phyloP scores from a whole-genome alignment of 2,888 invertebrate genomes.

The Strigamia crassipes region DNA sequence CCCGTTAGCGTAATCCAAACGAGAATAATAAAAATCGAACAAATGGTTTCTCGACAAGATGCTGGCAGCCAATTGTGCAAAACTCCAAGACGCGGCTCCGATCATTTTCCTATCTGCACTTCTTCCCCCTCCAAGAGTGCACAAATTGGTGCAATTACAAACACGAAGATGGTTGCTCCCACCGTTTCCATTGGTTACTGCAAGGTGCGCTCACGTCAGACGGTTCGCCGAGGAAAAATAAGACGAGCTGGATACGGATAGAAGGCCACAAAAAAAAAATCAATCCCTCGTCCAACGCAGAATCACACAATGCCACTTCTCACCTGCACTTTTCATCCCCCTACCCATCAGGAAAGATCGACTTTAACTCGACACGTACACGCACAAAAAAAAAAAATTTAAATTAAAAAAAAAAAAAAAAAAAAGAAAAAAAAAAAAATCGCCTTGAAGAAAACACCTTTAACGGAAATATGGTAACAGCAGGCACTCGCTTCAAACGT shows the following conservation, averaged over 20 bases:
- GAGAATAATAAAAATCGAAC: not conserved
- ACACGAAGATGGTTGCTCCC: not conserved
- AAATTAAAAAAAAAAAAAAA: not conserved
- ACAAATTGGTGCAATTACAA: slow-evolving; percentile 26
- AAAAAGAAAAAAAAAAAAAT: not conserved
- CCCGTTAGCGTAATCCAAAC: not conserved
- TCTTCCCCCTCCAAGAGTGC: slow-evolving; percentile 5
- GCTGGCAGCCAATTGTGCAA: slow-evolving; percentile 30
- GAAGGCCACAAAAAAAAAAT: not conserved
- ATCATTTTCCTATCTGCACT: slow-evolving; percentile 24
- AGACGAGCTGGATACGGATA: not conserved
- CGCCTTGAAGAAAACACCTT: slow-evolving; percentile 6
- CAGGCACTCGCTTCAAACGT: not conserved
- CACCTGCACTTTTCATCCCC: not conserved
- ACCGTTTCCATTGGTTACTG: slow-evolving; percentile 3
- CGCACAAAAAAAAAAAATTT: too few species aligned
- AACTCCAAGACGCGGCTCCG: not conserved
- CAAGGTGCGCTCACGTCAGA: not conserved
- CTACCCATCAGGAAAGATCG: not conserved
- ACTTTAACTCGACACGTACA: too few species aligned
- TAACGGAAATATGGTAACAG: slow-evolving; percentile 14
- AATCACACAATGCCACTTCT: slow-evolving; percentile 2
- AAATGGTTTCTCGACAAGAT: slow-evolving; percentile 19
- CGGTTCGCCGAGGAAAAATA: not conserved
- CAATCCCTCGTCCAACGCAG: not conserved